Percentiles rank a stretch among this genome's conserved stretches.
Evolutionary conservation across 2,888 invertebrate genomes (phyloP).

Genomic region (Trachelus stipa): DNA sequence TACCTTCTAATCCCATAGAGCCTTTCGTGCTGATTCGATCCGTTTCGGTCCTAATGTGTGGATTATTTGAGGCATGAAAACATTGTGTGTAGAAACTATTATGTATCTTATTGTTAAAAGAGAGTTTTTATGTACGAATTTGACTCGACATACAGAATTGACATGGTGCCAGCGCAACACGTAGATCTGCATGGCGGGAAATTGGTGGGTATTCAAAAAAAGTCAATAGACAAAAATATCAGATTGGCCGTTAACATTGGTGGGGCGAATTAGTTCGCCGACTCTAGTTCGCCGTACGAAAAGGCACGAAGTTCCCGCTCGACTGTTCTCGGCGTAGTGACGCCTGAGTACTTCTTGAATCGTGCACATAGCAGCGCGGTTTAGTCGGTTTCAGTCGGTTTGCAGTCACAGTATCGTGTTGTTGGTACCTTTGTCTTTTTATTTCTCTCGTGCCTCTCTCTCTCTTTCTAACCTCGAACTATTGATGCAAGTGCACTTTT

Average conservation of each 20-base stretch:
- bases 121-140: neutral
- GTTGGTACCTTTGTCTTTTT: neutral
- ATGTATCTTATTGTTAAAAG: neutral
- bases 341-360: neutral
- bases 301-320: neutral
- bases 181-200: neutral
- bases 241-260: neutral
- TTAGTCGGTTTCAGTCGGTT: neutral
- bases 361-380: neutral
- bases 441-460: neutral
- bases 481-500: neutral
- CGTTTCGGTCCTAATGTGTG: neutral
- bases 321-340: neutral
- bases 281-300: neutral
- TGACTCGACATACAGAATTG: neutral
- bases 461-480: neutral
- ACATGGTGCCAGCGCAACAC: neutral
- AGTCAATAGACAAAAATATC: neutral
- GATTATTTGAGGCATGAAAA: neutral
- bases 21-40: neutral
- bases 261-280: neutral
- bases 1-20: neutral
- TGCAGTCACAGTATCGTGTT: neutral
- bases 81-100: neutral
- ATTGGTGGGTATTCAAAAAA: neutral